These are phyloP conservation scores for Pseudomyrmex cubaensis DNA, from an alignment of 1,140 invertebrate genomes.

Conservation along the genomic window DNA sequence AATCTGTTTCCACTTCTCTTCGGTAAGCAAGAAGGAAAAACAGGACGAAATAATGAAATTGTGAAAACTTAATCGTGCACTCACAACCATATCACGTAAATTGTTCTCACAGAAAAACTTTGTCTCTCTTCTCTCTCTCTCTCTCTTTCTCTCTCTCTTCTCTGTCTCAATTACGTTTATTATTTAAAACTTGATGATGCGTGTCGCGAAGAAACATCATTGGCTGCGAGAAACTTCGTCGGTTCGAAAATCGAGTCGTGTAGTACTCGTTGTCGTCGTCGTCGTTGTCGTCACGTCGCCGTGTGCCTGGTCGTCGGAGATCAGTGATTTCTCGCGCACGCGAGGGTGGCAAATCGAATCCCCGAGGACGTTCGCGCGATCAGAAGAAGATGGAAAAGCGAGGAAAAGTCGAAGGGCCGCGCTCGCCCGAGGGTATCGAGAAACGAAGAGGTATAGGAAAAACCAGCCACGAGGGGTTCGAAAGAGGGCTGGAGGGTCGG, in stretches of 20 bases:
- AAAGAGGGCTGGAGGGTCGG: constrained; percentile 48
- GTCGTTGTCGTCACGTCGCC: constrained; percentile 8
- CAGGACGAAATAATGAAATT: not conserved
- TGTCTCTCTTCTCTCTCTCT: too few relatives aligned
- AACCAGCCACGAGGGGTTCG: constrained; percentile 49
- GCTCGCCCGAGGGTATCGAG: constrained; percentile 57
- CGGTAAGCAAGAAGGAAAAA: not conserved
- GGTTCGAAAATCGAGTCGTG: constrained; percentile 39
- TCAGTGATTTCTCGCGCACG: constrained; percentile 59
- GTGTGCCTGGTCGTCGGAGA: constrained; percentile 38
- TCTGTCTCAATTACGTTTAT: not conserved
- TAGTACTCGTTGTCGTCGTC: not conserved
- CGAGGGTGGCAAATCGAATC: constrained; percentile 59
- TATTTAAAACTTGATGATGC: constrained; percentile 28
- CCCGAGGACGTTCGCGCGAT: constrained; percentile 52
- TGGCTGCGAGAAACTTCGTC: constrained; percentile 11
- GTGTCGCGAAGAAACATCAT: constrained; percentile 5
- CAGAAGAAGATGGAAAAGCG: constrained; percentile 58
- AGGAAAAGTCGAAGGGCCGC: constrained; percentile 50
- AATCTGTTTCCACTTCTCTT: not conserved
- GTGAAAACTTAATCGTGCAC: constrained; percentile 8
- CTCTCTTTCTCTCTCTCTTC: too few relatives aligned
- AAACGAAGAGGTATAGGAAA: constrained; percentile 53
- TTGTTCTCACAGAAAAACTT: not conserved
- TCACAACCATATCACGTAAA: constrained; percentile 1